Conservation (phyloP, 2,113 vertebrate species). For the Microcebus lehilahytsara region DNA sequence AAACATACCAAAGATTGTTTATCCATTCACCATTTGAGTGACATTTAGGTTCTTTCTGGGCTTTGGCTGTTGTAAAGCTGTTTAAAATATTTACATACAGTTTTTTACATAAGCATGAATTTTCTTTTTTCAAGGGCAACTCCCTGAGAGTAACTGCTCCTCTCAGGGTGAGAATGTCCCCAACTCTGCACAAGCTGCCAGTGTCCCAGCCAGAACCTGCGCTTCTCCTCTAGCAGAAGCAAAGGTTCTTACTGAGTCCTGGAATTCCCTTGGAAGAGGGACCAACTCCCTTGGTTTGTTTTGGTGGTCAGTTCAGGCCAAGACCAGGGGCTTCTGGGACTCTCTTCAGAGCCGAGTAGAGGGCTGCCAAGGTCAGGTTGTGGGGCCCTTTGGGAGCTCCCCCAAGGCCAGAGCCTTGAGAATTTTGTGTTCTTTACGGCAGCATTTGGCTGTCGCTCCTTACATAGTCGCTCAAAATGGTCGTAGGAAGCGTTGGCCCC, state of each 20-base stretch:
- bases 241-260: background rate
- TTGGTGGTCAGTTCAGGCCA: background rate
- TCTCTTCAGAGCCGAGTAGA: background rate
- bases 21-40: fast-evolving
- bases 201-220: background rate
- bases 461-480: background rate
- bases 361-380: background rate
- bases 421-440: background rate
- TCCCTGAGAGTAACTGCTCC: fast-evolving
- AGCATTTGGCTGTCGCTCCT: background rate
- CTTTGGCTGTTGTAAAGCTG: background rate
- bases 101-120: fast-evolving
- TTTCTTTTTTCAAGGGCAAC: background rate
- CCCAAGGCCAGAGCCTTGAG: background rate
- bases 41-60: fast-evolving
- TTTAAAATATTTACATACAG: fast-evolving
- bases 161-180: background rate
- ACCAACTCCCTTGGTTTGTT: background rate
- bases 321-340: background rate
- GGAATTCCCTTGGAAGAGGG: background rate
- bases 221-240: background rate
- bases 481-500: background rate
- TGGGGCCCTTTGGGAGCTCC: background rate
- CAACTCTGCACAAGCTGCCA: fast-evolving
- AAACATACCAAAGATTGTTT: too few relatives aligned